These are phyloP conservation scores for Branchinecta lynchi DNA, from an alignment of 1,140 invertebrate species.

Conservation along the genomic window DNA sequence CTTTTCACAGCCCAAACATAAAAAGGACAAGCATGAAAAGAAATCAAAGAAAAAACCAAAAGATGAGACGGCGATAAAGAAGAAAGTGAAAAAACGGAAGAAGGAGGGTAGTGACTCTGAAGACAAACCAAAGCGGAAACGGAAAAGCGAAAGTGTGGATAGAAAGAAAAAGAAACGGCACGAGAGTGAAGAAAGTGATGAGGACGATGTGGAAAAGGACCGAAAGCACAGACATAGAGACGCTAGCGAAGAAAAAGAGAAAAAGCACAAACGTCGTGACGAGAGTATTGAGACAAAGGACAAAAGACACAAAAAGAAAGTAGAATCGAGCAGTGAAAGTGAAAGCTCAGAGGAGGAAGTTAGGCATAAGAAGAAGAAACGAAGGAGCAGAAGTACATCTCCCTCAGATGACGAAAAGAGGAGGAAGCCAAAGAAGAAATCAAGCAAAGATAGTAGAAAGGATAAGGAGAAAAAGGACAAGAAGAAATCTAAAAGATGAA, in stretches of 20 bases:
- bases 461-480: neutral
- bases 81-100: neutral
- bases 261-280: neutral
- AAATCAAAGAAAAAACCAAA: neutral
- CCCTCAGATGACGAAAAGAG: neutral
- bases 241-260: neutral
- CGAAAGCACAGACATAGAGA: neutral
- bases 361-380: neutral
- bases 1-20: neutral
- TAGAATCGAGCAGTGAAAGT: neutral
- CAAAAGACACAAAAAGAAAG: neutral
- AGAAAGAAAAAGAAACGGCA: neutral
- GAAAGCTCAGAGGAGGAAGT: neutral
- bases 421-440: neutral
- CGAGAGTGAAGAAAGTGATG: neutral
- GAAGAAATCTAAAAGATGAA: neutral
- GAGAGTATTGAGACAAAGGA: too few species aligned
- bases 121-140: neutral
- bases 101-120: neutral
- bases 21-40: neutral
- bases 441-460: neutral
- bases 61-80: neutral
- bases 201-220: neutral
- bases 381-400: neutral
- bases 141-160: neutral